Base-by-base conservation (phyloP, 2,888 invertebrate species). In the Hypomecis punctinalis region DNA sequence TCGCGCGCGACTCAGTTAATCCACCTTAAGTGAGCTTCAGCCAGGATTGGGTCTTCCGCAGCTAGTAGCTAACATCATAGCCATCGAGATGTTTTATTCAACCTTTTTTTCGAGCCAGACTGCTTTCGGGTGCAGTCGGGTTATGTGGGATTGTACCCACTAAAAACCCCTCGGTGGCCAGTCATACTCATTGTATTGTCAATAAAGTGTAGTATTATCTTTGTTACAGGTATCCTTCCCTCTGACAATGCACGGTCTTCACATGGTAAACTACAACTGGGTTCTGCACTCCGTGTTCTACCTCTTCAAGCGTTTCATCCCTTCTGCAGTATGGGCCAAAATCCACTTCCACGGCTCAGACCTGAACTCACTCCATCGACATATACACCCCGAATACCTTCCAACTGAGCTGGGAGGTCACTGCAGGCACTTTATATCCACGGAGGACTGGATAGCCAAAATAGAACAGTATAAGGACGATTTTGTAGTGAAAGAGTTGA, bases 211-310 rank as follows among this genome's bases (percentile, higher is more conserved):
- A 23, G 23, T 23, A 23, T 23, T 23, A 23, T 23, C 23, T 3
- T 23, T 55, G 40, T 66, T 92, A 7, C 83, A 96, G 95, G 95
- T 95, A 0, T 94, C 95, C 4, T 96, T 96, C 82, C 97, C 97
- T 0, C 93, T 97, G 74, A 94, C 94, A 51, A 95, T 96, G 51
- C 93, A 95, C 72, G 95, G 95, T 0, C 93, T 97, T 39, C 97
- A 97, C 87, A 94, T 97, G 54, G 92, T 97, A 5, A 95, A 96
- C 81, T 96, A 97, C 86, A 96, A 95, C 53, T 96, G 96, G 96
- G 88, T 96, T 2, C 96, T 97, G 73, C 96, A 96, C 81, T 94
- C 95, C 13, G 94, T 96, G 61, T 96, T 95, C 83, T 95, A 95
- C 71, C 92, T 97, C 40, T 97, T 97, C 84, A 96, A 96, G 80